Conservation (phyloP, 2,797 vertebrate genomes). For the Anableps anableps region DNA sequence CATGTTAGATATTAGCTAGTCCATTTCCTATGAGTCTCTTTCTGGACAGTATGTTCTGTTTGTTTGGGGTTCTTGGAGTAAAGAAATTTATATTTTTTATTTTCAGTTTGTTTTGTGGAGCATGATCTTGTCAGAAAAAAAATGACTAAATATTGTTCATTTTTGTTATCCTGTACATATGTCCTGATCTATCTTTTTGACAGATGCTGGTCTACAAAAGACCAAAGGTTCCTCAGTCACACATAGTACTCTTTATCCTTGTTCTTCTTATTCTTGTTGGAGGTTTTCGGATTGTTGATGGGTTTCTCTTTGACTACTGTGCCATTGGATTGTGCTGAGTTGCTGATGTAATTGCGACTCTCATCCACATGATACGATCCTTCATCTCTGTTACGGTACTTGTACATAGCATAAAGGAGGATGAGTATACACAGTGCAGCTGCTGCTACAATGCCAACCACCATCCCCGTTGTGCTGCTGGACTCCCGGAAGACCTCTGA, state of each 20-base stretch:
- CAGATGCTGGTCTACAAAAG: constrained; percentile 69
- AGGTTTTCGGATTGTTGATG: constrained; percentile 90
- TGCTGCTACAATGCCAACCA: constrained; percentile 95
- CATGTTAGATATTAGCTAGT: constrained; percentile 76
- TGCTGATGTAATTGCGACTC: constrained; percentile 99
- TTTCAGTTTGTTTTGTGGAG: constrained; percentile 58
- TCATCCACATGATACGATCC: constrained; percentile 98
- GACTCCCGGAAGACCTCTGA: constrained; percentile 94
- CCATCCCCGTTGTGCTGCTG: constrained; percentile 98
- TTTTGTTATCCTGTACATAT: constrained; percentile 88
- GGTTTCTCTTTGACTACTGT: constrained; percentile 96
- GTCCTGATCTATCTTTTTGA: constrained; percentile 75
- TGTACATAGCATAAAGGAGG: constrained; percentile 99
- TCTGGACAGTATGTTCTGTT: constrained; percentile 50
- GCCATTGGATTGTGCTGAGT: constrained; percentile 98
- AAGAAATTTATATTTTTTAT: constrained; percentile 81
- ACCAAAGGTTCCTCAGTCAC: constrained; percentile 84
- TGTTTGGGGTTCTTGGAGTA: constrained; percentile 84
- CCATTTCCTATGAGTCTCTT: constrained; percentile 54
- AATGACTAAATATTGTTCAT: constrained; percentile 84
- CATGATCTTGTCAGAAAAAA: constrained; percentile 84
- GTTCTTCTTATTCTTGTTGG: constrained; percentile 98
- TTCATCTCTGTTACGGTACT: constrained; percentile 98
- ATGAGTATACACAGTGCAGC: constrained; percentile 98
- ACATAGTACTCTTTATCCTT: constrained; percentile 99